Evolutionary conservation across 2,888 invertebrate genomes (phyloP), one percentile per base, ranked within the genome.

Genomic region (Parnassius smintheus): DNA sequence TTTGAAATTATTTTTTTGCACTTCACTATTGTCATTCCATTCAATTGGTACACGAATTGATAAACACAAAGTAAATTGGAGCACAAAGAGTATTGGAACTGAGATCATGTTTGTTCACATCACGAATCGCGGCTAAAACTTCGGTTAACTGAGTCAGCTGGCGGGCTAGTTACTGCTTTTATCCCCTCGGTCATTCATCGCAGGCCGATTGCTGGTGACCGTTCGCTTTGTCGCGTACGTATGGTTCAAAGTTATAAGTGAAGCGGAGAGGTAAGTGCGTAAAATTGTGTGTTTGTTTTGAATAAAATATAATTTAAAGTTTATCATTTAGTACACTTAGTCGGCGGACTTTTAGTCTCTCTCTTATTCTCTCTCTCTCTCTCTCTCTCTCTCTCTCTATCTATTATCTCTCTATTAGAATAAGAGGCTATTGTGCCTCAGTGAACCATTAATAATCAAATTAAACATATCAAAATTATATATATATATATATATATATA

Each of bases 171-270:
- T 76, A 83, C 80, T 76, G 82, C 88, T 87, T 92, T 91, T 92
- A 92, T 91, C 83, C 87, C 85, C 86, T 92, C 91, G 89, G 89
- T 86, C 74, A 77, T 77, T 78, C 81, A 85, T 86, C 76, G 84
- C 87, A 86, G 80, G 75, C 85, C 86, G 83, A 85, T 90, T 89
- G 82, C 86, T 75, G 71, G 68, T 67, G 75, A 77, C 83, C 86
- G 73, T 75, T 85, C 86, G 87, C 83, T 87, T 83, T 81, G 81
- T 79, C 78, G 71, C 68, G 60, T 57, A 57, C 56, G 72, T 49
- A 48, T 75, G 81, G 79, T 65, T 22, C 65, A 83, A 83, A 66
- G 10, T 22, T 25, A 56, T 18, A 59, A 67, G 64, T 65, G 52
- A 22, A 72, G 78, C 78, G 78, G 45, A 35, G 42, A 48, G 4